These are phyloP conservation scores for Argopecten irradians DNA, from an alignment of 1,140 invertebrate species.

Conservation along the genomic window DNA sequence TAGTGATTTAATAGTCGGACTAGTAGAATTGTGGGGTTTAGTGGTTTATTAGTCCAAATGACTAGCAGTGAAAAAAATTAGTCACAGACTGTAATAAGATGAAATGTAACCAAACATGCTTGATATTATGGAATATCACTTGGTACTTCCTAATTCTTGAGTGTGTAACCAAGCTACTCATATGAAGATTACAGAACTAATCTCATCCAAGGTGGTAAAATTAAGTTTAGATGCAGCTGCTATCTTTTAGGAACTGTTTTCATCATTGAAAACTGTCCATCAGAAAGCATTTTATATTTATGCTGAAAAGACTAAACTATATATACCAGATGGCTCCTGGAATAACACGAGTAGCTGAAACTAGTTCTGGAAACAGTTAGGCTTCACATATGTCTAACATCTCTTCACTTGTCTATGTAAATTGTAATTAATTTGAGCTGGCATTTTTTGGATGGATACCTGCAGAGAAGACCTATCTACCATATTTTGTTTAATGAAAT, in stretches of 20 bases:
- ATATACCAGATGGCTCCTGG: neutral
- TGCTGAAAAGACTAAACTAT: too few relatives aligned
- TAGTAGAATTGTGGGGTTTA: too few relatives aligned
- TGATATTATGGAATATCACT: too few relatives aligned
- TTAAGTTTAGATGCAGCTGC: neutral
- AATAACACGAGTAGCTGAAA: constrained; percentile 8
- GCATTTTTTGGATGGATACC: neutral
- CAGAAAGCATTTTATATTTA: too few relatives aligned
- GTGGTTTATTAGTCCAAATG: too few relatives aligned
- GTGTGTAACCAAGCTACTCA: too few relatives aligned
- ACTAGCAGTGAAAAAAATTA: too few relatives aligned
- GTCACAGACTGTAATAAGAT: too few relatives aligned
- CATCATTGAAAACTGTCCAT: neutral
- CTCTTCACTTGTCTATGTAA: neutral
- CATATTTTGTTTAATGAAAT: neutral
- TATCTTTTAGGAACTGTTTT: neutral
- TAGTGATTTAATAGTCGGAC: too few relatives aligned
- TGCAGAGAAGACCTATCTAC: neutral
- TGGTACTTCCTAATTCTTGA: too few relatives aligned
- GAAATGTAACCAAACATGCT: too few relatives aligned
- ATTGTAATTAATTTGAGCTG: neutral
- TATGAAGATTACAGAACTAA: too few relatives aligned
- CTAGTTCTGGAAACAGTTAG: neutral
- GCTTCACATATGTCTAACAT: neutral
- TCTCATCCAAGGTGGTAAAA: neutral